Evolutionary conservation across 2,888 invertebrate genomes (phyloP).

Genomic region (Drosophila subquinaria): DNA sequence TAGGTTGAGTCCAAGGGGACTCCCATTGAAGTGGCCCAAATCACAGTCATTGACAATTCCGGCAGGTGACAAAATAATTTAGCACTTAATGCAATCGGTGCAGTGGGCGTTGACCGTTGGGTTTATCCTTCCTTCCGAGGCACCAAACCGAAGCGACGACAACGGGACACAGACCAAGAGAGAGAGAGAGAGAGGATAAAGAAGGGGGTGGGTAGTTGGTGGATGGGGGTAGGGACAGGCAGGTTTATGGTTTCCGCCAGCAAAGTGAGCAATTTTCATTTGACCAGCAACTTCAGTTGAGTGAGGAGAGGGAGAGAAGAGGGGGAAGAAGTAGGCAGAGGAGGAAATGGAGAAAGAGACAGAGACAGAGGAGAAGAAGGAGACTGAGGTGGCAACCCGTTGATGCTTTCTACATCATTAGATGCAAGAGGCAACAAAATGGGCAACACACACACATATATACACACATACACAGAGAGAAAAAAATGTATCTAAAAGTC

Average conservation of each 20-base stretch:
- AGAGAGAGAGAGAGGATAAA: neutral
- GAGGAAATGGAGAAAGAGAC: too few species aligned
- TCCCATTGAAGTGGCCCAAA: slow-evolving; percentile 29
- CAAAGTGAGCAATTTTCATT: slow-evolving; percentile 65
- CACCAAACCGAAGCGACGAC: slow-evolving; percentile 6
- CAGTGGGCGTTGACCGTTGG: slow-evolving; percentile 56
- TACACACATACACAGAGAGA: neutral
- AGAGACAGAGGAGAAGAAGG: neutral
- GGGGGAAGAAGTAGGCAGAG: neutral
- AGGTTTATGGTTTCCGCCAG: slow-evolving; percentile 69
- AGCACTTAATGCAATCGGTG: slow-evolving; percentile 63
- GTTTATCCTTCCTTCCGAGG: slow-evolving; percentile 58
- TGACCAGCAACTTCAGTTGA: slow-evolving; percentile 2
- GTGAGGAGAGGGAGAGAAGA: neutral
- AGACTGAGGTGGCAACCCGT: slow-evolving; percentile 13
- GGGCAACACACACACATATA: neutral
- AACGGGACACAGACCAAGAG: slow-evolving; percentile 8
- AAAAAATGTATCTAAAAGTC: too few species aligned
- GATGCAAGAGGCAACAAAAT: slow-evolving; percentile 17
- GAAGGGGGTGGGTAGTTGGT: neutral
- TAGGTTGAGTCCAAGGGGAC: neutral
- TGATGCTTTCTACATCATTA: slow-evolving; percentile 67
- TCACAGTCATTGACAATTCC: slow-evolving; percentile 4
- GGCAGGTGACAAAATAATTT: slow-evolving; percentile 66
- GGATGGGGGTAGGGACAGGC: neutral